Evolutionary conservation across 2,113 vertebrate genomes (phyloP), one percentile per base, ranked within the genome.

Genomic region (Bothrops jararaca): DNA sequence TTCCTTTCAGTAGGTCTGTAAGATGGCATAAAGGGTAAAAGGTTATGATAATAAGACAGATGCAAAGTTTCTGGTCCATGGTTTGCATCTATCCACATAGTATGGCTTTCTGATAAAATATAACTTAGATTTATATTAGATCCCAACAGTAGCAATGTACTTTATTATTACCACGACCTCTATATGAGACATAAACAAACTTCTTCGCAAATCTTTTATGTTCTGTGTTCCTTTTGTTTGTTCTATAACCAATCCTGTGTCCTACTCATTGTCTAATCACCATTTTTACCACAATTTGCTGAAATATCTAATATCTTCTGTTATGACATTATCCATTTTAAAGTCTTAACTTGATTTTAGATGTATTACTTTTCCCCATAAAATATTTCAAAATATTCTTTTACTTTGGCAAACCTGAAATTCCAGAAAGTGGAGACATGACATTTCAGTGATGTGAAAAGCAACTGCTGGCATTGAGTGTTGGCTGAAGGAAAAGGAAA

Each of bases 121-220:
- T 91, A 92, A 95, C 97, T 95, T 94, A 91, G 95, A 96, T 95
- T 93, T 96, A 93, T 93, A 93, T 96, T 97, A 97, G 95, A 97
- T 94, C 96, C 95, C 96, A 92, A 95, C 97, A 97, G 96, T 94
- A 97, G 97, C 95, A 96, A 96, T 96, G 92, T 94, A 95, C 93
- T 92, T 85, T 95, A 93, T 91, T 89, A 93, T 94, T 96, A 92
- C 87, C 93, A 95, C 94, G 93, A 94, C 89, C 53, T 45, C 96
- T 93, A 94, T 96, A 85, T 95, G 94, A 96, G 94, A 96, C 95
- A 96, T 93, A 97, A 97, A 92, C 48, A 93, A 7, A 90, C 86
- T 86, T 93, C 90, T 95, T 93, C 95, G 94, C 89, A 53, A 92
- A 91, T 93, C 86, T 92, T 91, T 6, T 2, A 18, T 69, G 29